A percentile compares a stretch with the other conserved stretches of the same genome.
These are phyloP conservation scores for Macroramphosus scolopax DNA, from an alignment of 2,797 vertebrate genomes.

Conservation along the genomic window DNA sequence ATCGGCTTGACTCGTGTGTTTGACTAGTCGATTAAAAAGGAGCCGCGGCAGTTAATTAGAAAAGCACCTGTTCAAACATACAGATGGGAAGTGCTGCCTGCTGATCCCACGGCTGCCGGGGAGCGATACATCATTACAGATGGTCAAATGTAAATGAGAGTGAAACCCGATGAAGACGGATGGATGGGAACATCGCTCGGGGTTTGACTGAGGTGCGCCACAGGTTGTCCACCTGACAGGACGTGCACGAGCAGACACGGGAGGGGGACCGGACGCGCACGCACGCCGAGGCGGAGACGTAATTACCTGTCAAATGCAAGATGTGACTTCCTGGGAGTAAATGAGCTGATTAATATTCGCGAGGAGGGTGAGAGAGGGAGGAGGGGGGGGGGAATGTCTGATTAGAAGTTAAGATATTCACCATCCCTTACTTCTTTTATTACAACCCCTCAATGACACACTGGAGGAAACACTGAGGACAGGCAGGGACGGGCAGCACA, in stretches of 20 bases:
- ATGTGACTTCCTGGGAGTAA: slow-evolving; percentile 63
- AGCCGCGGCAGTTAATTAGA: slow-evolving; percentile 69
- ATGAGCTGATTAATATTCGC: slow-evolving; percentile 71
- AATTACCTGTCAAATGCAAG: slow-evolving; percentile 70
- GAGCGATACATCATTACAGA: slow-evolving; percentile 24
- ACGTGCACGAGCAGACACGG: neutral
- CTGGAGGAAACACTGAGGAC: too few species aligned
- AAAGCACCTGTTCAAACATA: slow-evolving; percentile 67
- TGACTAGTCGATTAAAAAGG: slow-evolving; percentile 51
- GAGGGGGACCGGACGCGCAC: neutral
- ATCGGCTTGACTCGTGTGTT: slow-evolving; percentile 53
- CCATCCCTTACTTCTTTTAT: slow-evolving; percentile 47
- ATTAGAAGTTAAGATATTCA: slow-evolving; percentile 64
- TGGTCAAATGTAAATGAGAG: slow-evolving; percentile 33
- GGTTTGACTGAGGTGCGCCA: slow-evolving; percentile 8
- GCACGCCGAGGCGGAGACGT: slow-evolving; percentile 17
- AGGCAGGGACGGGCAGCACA: too few species aligned
- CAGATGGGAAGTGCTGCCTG: slow-evolving; percentile 53
- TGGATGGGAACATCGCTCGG: slow-evolving; percentile 4
- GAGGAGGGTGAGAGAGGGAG: slow-evolving; percentile 6
- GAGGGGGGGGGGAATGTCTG: slow-evolving; percentile 13
- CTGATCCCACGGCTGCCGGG: slow-evolving; percentile 34
- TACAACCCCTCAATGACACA: slow-evolving; percentile 38
- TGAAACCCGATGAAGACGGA: slow-evolving; percentile 36
- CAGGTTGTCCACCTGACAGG: slow-evolving; percentile 21